phyloP scores from a whole-genome alignment of 2,888 invertebrate species.

The Chrysolina oricalcia region DNA sequence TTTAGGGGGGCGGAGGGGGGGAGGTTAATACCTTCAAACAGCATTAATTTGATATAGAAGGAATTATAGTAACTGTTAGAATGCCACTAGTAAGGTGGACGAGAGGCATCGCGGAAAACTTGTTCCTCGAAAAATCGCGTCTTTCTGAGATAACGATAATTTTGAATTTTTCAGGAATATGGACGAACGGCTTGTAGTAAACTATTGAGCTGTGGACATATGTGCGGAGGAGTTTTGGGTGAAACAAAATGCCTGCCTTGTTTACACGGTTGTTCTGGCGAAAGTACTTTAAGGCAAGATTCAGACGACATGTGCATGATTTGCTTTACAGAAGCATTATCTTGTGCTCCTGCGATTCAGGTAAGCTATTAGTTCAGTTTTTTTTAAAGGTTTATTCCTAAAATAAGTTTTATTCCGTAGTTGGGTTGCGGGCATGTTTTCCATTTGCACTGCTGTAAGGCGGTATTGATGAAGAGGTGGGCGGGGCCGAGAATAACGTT shows the following conservation, averaged over 20 bases:
- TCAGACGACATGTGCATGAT: constrained; percentile 99
- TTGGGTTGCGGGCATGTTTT: constrained; percentile 96
- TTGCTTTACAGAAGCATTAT: constrained; percentile 97
- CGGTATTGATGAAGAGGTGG: constrained; percentile 91
- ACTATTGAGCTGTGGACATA: constrained; percentile 89
- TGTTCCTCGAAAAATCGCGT: no score
- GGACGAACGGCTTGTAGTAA: constrained; percentile 88
- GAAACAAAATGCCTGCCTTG: constrained; percentile 93
- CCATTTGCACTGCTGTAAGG: constrained; percentile 92
- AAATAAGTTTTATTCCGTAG: constrained; percentile 71
- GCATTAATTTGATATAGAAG: no score
- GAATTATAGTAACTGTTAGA: no score
- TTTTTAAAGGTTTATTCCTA: not conserved
- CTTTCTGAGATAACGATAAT: constrained; percentile 3
- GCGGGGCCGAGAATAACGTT: constrained; percentile 97
- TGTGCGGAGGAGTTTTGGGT: constrained; percentile 93
- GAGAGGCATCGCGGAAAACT: no score
- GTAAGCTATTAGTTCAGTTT: constrained; percentile 68
- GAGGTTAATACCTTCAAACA: no score
- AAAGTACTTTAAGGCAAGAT: constrained; percentile 85
- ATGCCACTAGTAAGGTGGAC: no score
- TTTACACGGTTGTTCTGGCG: constrained; percentile 84
- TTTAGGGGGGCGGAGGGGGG: no score
- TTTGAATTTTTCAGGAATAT: constrained; percentile 76
- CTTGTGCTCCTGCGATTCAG: constrained; percentile 95